Conservation (phyloP, 2,888 invertebrate species). For the Drepanosiphum platanoidis region DNA sequence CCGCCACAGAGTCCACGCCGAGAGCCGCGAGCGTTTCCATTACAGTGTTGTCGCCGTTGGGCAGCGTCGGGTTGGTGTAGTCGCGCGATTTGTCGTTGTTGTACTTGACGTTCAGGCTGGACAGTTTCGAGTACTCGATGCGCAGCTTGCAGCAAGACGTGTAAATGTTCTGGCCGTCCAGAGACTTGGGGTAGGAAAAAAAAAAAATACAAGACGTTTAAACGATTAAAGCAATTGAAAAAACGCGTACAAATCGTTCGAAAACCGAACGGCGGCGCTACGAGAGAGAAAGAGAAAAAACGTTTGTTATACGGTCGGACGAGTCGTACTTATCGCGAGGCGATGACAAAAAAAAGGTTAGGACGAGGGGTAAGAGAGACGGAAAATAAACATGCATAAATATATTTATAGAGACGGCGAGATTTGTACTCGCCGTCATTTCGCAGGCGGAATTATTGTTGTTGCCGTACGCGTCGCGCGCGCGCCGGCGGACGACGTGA, state of each 20-base stretch:
- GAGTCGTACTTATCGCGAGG: no score
- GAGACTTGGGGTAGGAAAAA: slow-evolving; percentile 72
- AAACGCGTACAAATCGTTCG: not conserved
- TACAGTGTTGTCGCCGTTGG: slow-evolving; percentile 77
- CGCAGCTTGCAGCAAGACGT: slow-evolving; percentile 99
- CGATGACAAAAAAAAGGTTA: no score
- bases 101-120: slow-evolving; percentile 97
- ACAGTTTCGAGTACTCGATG: slow-evolving; percentile 99
- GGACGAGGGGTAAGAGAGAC: not conserved
- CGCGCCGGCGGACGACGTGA: not conserved
- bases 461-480: not conserved
- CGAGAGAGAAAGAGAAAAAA: no score
- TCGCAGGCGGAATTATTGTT: not conserved
- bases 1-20: slow-evolving; percentile 71
- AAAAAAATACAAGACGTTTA: not conserved
- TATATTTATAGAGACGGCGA: not conserved
- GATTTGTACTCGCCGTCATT: not conserved
- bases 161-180: slow-evolving; percentile 99
- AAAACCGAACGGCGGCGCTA: no score
- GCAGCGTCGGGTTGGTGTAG: slow-evolving; percentile 98
- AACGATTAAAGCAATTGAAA: not conserved
- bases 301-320: no score
- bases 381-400: not conserved
- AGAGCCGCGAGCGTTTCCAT: slow-evolving; percentile 68
- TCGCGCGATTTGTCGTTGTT: slow-evolving; percentile 99